Base-by-base conservation (phyloP, 2,113 vertebrate species). In the Pagrus major region DNA sequence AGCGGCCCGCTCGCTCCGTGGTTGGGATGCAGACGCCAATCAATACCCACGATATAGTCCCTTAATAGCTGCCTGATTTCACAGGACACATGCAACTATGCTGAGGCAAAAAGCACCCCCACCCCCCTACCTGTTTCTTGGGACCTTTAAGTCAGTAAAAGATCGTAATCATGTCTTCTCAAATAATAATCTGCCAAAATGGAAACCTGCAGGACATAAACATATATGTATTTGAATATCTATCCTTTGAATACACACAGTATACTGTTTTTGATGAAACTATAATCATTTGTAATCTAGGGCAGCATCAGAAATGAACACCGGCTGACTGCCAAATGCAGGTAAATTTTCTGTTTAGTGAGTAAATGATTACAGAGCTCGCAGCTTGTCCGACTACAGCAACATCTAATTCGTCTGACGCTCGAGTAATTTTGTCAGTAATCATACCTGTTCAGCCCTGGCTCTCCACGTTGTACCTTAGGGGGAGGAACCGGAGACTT, bases 291-390 rank as follows among this genome's bases (percentile, higher is more conserved):
- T 42, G 16, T 29, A 42, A 37, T n/a, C n/a, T n/a, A n/a, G n/a
- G n/a, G n/a, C n/a, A n/a, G n/a, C n/a, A n/a, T n/a, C n/a, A n/a
- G n/a, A n/a, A n/a, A n/a, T n/a, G n/a, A n/a, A n/a, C n/a, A n/a
- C n/a, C n/a, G n/a, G n/a, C n/a, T n/a, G n/a, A n/a, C n/a, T n/a
- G n/a, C n/a, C n/a, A n/a, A n/a, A n/a, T n/a, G n/a, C n/a, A n/a
- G n/a, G n/a, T n/a, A n/a, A n/a, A n/a, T n/a, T n/a, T n/a, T n/a
- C n/a, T n/a, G n/a, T n/a, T n/a, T n/a, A n/a, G n/a, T n/a, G n/a
- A n/a, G n/a, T n/a, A n/a, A 59, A 68, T 67, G 54, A 60, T 25
- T 37, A 33, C 3, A 58, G 6, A 69, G 64, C 73, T 12, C 37
- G 46, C 27, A 49, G 35, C 58, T 73, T 33, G 41, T 14, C 12